These are phyloP conservation scores for Carcharodon carcharias DNA, from an alignment of 2,797 vertebrate genomes.

Conservation along the genomic window DNA sequence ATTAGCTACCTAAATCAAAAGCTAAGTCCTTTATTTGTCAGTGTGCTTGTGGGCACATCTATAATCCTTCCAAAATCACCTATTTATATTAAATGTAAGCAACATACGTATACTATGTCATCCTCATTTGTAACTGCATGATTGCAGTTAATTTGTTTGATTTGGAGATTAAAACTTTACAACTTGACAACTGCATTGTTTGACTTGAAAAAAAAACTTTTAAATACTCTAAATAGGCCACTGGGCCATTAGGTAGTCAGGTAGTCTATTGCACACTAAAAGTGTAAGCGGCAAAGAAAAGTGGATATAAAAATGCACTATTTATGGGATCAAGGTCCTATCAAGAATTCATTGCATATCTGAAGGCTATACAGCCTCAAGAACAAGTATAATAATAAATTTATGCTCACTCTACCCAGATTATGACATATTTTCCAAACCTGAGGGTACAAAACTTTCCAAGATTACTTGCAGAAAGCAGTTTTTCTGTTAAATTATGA, in stretches of 20 bases:
- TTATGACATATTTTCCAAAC: neutral
- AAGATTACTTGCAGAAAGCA: neutral
- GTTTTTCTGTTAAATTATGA: neutral
- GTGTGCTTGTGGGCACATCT: neutral
- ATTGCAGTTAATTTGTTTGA: neutral
- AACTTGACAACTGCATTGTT: neutral
- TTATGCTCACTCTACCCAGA: neutral
- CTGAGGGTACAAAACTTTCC: slow-evolving; percentile 2
- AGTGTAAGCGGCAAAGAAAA: neutral
- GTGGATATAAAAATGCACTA: neutral
- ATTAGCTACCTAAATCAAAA: neutral
- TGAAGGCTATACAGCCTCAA: neutral
- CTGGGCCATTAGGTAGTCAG: neutral
- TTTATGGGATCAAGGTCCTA: slow-evolving; percentile 5
- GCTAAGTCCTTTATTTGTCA: neutral
- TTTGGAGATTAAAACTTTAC: neutral
- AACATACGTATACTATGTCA: neutral
- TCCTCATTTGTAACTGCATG: neutral
- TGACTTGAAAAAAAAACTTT: neutral
- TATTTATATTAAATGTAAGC: neutral
- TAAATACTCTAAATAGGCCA: neutral
- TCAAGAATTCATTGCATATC: neutral
- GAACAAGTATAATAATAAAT: neutral
- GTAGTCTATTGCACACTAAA: neutral
- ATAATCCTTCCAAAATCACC: neutral